A percentile compares a stretch with the other conserved stretches of the same genome.
These are phyloP conservation scores for Orthonyx spaldingii DNA, from an alignment of 2,113 vertebrate genomes.

Conservation along the genomic window DNA sequence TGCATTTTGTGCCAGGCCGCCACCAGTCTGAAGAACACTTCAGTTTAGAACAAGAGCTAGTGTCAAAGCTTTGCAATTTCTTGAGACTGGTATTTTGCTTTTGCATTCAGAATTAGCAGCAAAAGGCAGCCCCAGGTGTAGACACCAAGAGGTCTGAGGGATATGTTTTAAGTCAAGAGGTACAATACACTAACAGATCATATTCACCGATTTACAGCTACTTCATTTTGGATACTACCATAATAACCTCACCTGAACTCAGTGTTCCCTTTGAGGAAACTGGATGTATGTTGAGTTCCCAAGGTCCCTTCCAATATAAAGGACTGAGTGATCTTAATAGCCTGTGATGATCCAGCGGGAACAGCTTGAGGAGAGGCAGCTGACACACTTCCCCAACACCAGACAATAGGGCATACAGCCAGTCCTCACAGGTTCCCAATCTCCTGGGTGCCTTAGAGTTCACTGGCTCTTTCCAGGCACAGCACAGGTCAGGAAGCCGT, in stretches of 20 bases:
- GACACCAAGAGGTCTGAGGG: fast-evolving
- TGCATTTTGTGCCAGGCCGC: neutral
- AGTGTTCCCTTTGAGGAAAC: neutral
- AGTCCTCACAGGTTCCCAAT: neutral
- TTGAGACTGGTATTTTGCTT: neutral
- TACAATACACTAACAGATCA: neutral
- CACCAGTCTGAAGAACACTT: neutral
- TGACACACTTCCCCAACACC: neutral
- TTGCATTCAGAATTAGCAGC: neutral
- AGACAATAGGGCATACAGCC: neutral
- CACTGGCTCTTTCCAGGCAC: neutral
- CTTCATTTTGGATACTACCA: neutral
- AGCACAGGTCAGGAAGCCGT: neutral
- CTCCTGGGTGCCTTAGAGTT: neutral
- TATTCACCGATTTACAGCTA: neutral
- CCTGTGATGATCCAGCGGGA: neutral
- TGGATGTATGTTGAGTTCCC: neutral
- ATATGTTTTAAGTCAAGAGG: neutral
- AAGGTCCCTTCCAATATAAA: neutral
- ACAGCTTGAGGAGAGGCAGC: neutral
- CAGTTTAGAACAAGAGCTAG: neutral
- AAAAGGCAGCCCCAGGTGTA: neutral
- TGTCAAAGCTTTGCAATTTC: neutral
- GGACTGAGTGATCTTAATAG: neutral
- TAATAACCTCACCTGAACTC: neutral